phyloP scores from a whole-genome alignment of 2,113 vertebrate species.

The Tursiops truncatus region DNA sequence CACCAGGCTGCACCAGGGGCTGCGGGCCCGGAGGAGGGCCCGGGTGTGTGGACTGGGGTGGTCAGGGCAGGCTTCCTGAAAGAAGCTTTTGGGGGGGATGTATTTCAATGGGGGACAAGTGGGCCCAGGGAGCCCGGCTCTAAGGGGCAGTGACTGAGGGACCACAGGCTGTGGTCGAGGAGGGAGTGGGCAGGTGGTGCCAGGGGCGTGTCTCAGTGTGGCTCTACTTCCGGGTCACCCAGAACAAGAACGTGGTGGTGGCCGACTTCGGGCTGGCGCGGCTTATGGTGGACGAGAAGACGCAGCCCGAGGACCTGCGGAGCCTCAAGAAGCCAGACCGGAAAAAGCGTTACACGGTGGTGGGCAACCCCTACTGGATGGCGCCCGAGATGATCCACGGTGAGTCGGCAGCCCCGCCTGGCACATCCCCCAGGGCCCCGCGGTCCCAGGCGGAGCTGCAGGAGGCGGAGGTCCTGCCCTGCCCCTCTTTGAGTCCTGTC shows the following conservation, averaged over 20 bases:
- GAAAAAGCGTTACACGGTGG: slow-evolving; percentile 97
- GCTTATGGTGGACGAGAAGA: slow-evolving; percentile 95
- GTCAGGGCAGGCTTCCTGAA: not conserved
- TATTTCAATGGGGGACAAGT: not conserved
- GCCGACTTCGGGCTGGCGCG: slow-evolving; percentile 96
- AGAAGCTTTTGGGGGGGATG: not conserved
- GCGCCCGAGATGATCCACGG: slow-evolving; percentile 99
- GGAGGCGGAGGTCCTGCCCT: not conserved
- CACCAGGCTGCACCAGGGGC: rapidly evolving
- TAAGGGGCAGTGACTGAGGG: no score
- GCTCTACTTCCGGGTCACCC: not conserved
- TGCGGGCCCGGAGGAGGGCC: rapidly evolving
- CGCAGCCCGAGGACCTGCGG: slow-evolving; percentile 87
- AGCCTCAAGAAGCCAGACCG: slow-evolving; percentile 93
- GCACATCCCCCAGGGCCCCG: not conserved
- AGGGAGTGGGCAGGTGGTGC: not conserved
- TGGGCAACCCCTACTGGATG: slow-evolving; percentile 99
- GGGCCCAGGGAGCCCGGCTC: not conserved
- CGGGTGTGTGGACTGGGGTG: rapidly evolving
- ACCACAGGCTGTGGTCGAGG: not conserved
- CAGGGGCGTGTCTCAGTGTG: rapidly evolving
- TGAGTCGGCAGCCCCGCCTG: slow-evolving; percentile 62
- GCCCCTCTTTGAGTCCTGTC: not conserved
- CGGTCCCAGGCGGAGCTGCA: rapidly evolving
- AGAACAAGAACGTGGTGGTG: slow-evolving; percentile 95